Percentiles rank a stretch among this genome's conserved stretches.
Conservation (phyloP, 2,888 invertebrate species). For the Chymomyza amoena region DNA sequence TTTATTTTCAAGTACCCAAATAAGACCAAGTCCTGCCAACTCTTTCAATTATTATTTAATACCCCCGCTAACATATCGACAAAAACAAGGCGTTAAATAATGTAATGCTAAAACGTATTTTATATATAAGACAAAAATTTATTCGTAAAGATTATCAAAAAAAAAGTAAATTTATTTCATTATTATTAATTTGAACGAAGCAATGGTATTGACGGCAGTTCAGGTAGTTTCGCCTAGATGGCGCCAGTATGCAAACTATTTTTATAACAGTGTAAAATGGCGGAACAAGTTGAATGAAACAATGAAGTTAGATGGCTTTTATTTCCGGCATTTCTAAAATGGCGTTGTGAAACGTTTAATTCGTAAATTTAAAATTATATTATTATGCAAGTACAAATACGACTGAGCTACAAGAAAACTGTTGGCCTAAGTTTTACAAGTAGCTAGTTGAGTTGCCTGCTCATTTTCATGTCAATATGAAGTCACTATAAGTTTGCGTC, state of each 20-base stretch:
- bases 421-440: not conserved
- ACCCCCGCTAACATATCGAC: too few species aligned
- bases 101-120: not conserved
- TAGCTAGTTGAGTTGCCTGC: constrained; percentile 31
- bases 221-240: not conserved
- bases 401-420: constrained; percentile 2
- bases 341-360: not conserved
- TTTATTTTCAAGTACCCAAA: too few species aligned
- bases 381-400: constrained; percentile 14
- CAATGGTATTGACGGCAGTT: not conserved
- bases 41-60: too few species aligned
- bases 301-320: not conserved
- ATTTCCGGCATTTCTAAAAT: not conserved
- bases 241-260: not conserved
- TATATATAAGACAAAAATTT: not conserved
- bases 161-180: not conserved
- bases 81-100: not conserved
- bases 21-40: too few species aligned
- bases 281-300: not conserved
- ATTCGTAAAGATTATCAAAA: not conserved
- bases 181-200: not conserved
- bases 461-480: not conserved
- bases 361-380: constrained; percentile 8
- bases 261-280: not conserved
- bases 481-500: not conserved